Conservation (phyloP, 1,140 invertebrate species). For the Drosophila equinoxialis region DNA sequence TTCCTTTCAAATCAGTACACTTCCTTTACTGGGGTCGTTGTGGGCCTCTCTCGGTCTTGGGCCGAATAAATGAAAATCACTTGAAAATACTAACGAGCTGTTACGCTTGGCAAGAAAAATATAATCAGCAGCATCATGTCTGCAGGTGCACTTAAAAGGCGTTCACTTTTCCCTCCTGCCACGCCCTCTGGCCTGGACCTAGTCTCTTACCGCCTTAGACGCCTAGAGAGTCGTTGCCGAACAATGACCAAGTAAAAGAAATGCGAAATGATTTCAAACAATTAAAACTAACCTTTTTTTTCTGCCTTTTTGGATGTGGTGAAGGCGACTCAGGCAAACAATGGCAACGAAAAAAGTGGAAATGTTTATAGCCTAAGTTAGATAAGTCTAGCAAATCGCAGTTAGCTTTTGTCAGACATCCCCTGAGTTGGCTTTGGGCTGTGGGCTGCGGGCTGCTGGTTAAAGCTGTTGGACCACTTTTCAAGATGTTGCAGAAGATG, state of each 20-base stretch:
- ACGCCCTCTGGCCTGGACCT: constrained; percentile 20
- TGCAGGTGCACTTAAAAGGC: constrained; percentile 81
- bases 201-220: not conserved
- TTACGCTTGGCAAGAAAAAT: constrained; percentile 80
- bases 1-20: constrained; percentile 80
- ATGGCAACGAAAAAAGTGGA: constrained; percentile 29
- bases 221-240: constrained; percentile 22
- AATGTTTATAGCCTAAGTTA: constrained; percentile 18
- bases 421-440: constrained; percentile 12
- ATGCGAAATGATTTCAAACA: constrained; percentile 53
- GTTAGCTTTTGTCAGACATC: constrained; percentile 54
- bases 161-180: constrained; percentile 67
- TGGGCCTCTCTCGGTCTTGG: constrained; percentile 16
- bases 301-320: constrained; percentile 27
- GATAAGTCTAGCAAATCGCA: constrained; percentile 27
- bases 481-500: constrained; percentile 20
- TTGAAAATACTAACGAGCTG: constrained; percentile 81
- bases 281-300: constrained; percentile 77
- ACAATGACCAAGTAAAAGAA: constrained; percentile 49
- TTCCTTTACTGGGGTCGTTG: constrained; percentile 54
- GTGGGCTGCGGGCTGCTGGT: not conserved
- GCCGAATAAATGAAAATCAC: constrained; percentile 78
- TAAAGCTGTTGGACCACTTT: constrained; percentile 61
- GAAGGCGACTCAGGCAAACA: constrained; percentile 39
- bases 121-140: constrained; percentile 82